Conservation (phyloP, 2,888 invertebrate genomes). For the Spisula subtruncata region DNA sequence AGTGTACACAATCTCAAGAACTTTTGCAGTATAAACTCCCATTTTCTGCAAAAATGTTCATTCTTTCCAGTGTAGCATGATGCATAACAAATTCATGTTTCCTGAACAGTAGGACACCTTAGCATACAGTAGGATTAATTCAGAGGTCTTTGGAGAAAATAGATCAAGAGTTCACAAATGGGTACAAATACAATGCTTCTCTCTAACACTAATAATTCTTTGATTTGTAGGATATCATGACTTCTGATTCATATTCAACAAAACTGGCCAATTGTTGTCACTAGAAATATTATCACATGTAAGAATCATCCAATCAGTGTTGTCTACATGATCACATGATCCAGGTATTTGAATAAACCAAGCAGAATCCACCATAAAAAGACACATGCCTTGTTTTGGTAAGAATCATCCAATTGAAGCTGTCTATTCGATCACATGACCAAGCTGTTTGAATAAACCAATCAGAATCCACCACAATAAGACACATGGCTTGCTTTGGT, state of each 20-base stretch:
- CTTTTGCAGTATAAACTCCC: too few species aligned
- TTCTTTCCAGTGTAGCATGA: too few species aligned
- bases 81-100: too few species aligned
- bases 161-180: background rate
- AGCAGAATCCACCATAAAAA: background rate
- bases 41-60: too few species aligned
- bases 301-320: background rate
- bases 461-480: background rate
- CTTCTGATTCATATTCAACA: background rate
- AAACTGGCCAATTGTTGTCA: constrained; percentile 34
- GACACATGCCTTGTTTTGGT: background rate
- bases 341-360: background rate
- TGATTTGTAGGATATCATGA: background rate
- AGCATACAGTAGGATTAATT: too few species aligned
- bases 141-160: too few species aligned
- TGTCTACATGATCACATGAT: background rate
- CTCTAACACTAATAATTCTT: background rate
- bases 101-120: too few species aligned
- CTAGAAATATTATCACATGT: constrained; percentile 22
- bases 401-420: background rate
- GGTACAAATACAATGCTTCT: background rate
- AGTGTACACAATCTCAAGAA: too few species aligned
- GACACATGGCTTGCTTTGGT: background rate
- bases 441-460: background rate
- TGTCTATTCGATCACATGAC: constrained; percentile 11